phyloP scores from a whole-genome alignment of 2,797 vertebrate genomes.

The Falco berigora region DNA sequence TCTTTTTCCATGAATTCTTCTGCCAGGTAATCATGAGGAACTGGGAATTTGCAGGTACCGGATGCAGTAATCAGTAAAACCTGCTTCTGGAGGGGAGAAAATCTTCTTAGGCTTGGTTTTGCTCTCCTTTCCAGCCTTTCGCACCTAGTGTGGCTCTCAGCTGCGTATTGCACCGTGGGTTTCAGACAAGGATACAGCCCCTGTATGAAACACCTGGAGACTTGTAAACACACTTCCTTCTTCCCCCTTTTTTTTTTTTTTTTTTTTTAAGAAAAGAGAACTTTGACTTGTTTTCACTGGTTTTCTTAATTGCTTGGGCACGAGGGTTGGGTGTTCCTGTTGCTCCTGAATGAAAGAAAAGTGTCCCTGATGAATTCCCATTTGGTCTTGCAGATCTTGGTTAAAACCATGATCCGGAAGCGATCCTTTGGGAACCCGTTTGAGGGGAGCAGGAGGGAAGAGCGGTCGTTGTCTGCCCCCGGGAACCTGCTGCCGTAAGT shows the following conservation, averaged over 20 bases:
- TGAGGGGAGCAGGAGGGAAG: constrained; percentile 88
- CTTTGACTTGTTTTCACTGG: not conserved
- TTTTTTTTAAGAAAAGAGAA: not conserved
- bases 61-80: not conserved
- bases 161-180: not conserved
- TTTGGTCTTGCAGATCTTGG: constrained; percentile 83
- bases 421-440: constrained; percentile 97
- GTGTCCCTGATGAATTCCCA: not conserved
- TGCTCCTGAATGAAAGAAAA: not conserved
- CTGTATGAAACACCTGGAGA: not conserved
- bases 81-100: not conserved
- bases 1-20: not conserved
- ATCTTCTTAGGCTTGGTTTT: not conserved
- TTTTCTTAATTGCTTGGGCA: not conserved
- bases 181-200: not conserved
- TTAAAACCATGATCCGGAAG: constrained; percentile 97
- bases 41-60: not conserved
- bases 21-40: not conserved
- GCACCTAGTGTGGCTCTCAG: not conserved
- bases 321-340: not conserved
- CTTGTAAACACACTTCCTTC: not conserved
- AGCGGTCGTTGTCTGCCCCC: constrained; percentile 76
- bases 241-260: not conserved
- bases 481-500: constrained; percentile 85
- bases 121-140: not conserved